phyloP scores from a whole-genome alignment of 2,113 vertebrate species.

The Ailurus styani region DNA sequence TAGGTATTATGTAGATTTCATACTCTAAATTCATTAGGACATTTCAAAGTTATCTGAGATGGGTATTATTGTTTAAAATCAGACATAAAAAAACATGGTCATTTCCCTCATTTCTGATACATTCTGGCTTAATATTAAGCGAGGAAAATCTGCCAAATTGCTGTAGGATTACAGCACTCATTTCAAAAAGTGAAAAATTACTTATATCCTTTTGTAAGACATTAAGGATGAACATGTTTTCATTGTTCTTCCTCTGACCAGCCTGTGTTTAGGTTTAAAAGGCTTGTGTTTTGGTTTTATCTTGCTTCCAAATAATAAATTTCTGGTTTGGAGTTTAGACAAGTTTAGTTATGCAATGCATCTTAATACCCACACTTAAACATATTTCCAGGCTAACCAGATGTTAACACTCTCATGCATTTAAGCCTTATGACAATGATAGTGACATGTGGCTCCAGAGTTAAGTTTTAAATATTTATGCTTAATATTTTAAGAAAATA shows the following conservation, averaged over 20 bases:
- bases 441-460: neutral
- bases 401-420: conserved; percentile 44
- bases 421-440: conserved; percentile 52
- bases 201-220: conserved; percentile 15
- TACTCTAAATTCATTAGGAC: neutral
- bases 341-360: conserved; percentile 48
- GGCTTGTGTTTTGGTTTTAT: conserved; percentile 57
- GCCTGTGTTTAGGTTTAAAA: conserved; percentile 59
- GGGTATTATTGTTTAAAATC: neutral
- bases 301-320: conserved; percentile 66
- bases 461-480: conserved; percentile 67
- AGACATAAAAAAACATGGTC: neutral
- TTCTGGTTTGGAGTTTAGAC: conserved; percentile 55
- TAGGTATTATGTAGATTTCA: neutral
- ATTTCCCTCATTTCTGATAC: conserved; percentile 27
- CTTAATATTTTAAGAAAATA: conserved; percentile 49
- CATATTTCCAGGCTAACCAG: conserved; percentile 39
- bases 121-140: neutral
- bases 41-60: neutral
- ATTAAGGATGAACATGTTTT: conserved; percentile 46
- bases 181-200: conserved; percentile 46
- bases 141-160: neutral
- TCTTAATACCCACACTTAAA: conserved; percentile 46
- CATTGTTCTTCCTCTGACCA: conserved; percentile 52
- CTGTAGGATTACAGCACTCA: neutral